phyloP scores from a whole-genome alignment of 2,888 invertebrate genomes.

The Epicampocera succincta region DNA sequence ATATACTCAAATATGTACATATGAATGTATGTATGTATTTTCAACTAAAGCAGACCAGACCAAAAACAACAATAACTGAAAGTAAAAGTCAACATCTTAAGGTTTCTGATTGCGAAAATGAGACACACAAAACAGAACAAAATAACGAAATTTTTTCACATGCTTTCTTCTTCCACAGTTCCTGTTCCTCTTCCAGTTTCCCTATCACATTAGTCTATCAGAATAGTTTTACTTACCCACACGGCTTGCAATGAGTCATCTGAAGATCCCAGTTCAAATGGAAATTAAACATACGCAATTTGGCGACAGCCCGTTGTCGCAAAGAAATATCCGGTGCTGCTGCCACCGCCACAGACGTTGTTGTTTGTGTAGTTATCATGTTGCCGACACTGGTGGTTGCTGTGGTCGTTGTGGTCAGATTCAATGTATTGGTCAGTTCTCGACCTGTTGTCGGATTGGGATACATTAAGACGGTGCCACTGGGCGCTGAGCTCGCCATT shows the following conservation, averaged over 20 bases:
- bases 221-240: slow-evolving; percentile 78
- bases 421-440: slow-evolving; percentile 53
- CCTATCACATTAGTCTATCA: slow-evolving; percentile 3
- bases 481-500: slow-evolving; percentile 78
- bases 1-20: no score
- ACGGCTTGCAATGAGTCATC: slow-evolving; percentile 82
- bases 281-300: slow-evolving; percentile 82
- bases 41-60: slow-evolving; percentile 23
- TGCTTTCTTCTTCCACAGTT: background rate
- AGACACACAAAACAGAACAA: background rate
- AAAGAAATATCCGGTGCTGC: slow-evolving; percentile 79
- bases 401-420: slow-evolving; percentile 61
- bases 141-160: background rate
- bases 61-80: slow-evolving; percentile 45
- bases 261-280: slow-evolving; percentile 82
- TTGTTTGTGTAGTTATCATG: slow-evolving; percentile 60
- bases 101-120: slow-evolving; percentile 16
- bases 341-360: slow-evolving; percentile 69
- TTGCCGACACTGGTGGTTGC: slow-evolving; percentile 61
- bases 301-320: slow-evolving; percentile 81
- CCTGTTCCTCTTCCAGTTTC: slow-evolving; percentile 15
- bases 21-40: background rate
- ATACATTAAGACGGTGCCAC: slow-evolving; percentile 80
- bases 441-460: slow-evolving; percentile 74
- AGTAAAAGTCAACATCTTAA: slow-evolving; percentile 65